phyloP scores from a whole-genome alignment of 2,113 vertebrate species.

The Hyaena hyaena region DNA sequence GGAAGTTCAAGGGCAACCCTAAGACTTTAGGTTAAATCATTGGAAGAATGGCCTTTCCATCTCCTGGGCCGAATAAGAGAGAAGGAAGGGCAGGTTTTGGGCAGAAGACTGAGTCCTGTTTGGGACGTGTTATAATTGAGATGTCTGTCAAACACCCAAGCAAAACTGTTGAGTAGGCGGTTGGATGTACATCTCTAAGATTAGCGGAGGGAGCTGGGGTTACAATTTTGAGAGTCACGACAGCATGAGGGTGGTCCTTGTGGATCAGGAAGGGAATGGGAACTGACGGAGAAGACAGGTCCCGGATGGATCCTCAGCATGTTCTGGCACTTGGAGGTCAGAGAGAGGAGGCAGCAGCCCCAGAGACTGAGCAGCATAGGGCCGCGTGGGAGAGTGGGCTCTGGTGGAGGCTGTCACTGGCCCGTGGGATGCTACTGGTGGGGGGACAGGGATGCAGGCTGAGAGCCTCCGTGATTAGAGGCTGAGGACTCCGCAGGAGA shows the following conservation, averaged over 20 bases:
- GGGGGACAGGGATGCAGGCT: background rate
- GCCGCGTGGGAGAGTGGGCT: fast-evolving
- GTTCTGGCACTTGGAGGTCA: background rate
- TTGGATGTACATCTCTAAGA: background rate
- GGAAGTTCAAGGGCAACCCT: background rate
- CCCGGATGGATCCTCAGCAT: background rate
- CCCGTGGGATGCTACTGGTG: background rate
- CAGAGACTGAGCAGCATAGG: background rate
- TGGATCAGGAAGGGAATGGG: background rate
- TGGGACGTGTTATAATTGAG: background rate
- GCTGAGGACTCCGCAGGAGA: background rate
- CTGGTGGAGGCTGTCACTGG: fast-evolving
- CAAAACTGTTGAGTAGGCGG: too few species aligned
- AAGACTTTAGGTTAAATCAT: background rate
- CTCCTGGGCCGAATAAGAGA: background rate
- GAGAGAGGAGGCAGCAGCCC: background rate
- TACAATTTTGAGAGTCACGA: background rate
- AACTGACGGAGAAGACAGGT: background rate
- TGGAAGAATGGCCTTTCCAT: background rate
- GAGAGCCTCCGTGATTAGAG: background rate
- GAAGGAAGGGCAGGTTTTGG: background rate
- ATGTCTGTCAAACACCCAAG: background rate
- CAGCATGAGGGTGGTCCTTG: background rate
- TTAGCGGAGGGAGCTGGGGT: background rate
- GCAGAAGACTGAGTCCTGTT: background rate